A percentile compares a stretch with the other conserved stretches of the same genome.
Evolutionary conservation across 2,888 invertebrate species (phyloP).

Genomic region (Dioctria rufipes): DNA sequence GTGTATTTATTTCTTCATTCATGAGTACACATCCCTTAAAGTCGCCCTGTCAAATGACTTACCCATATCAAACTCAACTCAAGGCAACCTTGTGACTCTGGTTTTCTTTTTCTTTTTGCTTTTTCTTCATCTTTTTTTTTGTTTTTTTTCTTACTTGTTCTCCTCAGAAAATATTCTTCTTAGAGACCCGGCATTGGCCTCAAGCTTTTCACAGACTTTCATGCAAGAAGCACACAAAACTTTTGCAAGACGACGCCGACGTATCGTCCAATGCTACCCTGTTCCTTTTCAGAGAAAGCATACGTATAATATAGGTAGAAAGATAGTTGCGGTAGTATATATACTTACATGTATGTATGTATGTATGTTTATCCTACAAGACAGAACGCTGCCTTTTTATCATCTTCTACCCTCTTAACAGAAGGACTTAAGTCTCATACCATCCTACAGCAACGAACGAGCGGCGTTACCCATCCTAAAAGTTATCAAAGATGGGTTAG

Average conservation of each 20-base stretch:
- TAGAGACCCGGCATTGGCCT: slow-evolving; percentile 44
- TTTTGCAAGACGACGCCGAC: slow-evolving; percentile 38
- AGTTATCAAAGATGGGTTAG: slow-evolving; percentile 31
- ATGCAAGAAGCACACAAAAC: slow-evolving; percentile 25
- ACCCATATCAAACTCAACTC: slow-evolving; percentile 52
- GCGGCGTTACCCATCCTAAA: neutral
- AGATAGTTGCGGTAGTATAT: no score
- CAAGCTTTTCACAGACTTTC: slow-evolving; percentile 45
- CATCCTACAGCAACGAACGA: neutral
- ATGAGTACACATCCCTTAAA: slow-evolving; percentile 47
- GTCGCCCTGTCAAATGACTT: slow-evolving; percentile 51
- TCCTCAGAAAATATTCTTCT: slow-evolving; percentile 38
- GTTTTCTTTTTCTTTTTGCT: slow-evolving; percentile 19
- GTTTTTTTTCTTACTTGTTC: slow-evolving; percentile 21
- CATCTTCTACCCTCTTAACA: slow-evolving; percentile 52
- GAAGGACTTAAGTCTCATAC: slow-evolving; percentile 49
- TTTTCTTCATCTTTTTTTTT: neutral
- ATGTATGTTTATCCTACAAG: slow-evolving; percentile 13
- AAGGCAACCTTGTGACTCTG: slow-evolving; percentile 47
- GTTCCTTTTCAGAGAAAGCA: no score
- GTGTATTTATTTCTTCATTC: slow-evolving; percentile 48
- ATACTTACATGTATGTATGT: no score
- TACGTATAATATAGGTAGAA: no score
- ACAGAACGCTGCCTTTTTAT: slow-evolving; percentile 49
- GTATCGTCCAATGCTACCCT: slow-evolving; percentile 6